phyloP scores from a whole-genome alignment of 2,888 invertebrate genomes.

The Cosmia pyralina region DNA sequence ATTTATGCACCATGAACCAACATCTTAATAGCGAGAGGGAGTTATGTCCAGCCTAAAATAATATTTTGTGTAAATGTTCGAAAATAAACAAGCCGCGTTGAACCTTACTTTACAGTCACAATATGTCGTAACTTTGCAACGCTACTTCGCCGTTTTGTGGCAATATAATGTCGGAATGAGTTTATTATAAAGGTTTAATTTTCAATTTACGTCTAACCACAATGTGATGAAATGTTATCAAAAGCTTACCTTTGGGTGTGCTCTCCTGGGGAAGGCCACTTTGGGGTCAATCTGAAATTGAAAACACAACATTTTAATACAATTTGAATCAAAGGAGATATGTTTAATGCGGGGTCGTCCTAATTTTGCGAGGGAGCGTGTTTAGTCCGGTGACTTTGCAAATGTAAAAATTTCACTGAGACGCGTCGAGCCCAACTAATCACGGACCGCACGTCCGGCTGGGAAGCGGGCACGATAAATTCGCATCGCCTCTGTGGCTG shows the following conservation, averaged over 20 bases:
- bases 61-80: conserved; percentile 89
- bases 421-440: conserved; percentile 81
- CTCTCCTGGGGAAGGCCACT: conserved; percentile 99
- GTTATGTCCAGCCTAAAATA: conserved; percentile 89
- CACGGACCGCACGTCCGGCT: conserved; percentile 79
- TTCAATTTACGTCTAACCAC: conserved; percentile 78
- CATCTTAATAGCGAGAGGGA: conserved; percentile 88
- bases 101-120: conserved; percentile 79
- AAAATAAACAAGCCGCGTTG: conserved; percentile 85
- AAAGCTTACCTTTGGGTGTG: conserved; percentile 98
- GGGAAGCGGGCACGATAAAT: conserved; percentile 83
- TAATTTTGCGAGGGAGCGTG: conserved; percentile 43
- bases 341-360: conserved; percentile 34
- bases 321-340: conserved; percentile 55
- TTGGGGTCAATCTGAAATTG: conserved; percentile 99
- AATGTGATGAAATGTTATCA: conserved; percentile 71
- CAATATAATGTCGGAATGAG: conserved; percentile 80
- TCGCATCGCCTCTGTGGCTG: conserved; percentile 81
- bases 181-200: conserved; percentile 82
- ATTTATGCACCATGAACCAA: conserved; percentile 89
- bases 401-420: conserved; percentile 76
- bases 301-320: conserved; percentile 69
- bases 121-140: conserved; percentile 81
- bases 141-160: conserved; percentile 75
- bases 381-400: conserved; percentile 41